Conservation (phyloP, 2,888 invertebrate genomes). For the Caradrina kadenii region DNA sequence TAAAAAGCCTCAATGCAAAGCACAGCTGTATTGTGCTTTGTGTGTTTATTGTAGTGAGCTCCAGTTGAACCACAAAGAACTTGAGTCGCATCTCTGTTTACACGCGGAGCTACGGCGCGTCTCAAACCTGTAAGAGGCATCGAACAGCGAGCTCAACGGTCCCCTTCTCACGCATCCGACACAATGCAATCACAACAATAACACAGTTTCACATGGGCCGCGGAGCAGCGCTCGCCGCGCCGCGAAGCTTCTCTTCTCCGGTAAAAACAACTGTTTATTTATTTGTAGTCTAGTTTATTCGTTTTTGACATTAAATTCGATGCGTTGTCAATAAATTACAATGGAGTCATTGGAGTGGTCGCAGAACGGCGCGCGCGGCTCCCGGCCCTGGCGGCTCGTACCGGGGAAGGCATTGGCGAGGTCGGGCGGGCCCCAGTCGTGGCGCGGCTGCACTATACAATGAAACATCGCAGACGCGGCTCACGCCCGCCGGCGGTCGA, state of each 20-base stretch:
- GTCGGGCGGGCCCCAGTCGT: conserved; percentile 93
- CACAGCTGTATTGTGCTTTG: conserved; percentile 22
- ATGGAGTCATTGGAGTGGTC: conserved; percentile 42
- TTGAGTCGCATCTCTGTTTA: conserved; percentile 4
- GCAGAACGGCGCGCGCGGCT: conserved; percentile 9
- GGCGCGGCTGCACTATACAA: conserved; percentile 95
- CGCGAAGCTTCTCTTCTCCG: conserved; percentile 20
- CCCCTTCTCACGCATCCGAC: conserved; percentile 27
- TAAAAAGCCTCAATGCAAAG: not conserved
- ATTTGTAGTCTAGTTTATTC: conserved; percentile 66
- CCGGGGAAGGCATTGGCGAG: conserved; percentile 94
- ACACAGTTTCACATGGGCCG: conserved; percentile 47
- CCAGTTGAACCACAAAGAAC: conserved; percentile 11
- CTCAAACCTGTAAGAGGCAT: not conserved
- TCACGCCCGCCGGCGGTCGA: conserved; percentile 69
- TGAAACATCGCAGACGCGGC: conserved; percentile 92
- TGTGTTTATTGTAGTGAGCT: not conserved
- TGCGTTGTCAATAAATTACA: conserved; percentile 69
- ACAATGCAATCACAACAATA: conserved; percentile 50
- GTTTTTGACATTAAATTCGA: conserved; percentile 72
- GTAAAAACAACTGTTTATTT: conserved; percentile 60
- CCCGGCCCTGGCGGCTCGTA: conserved; percentile 74
- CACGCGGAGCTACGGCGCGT: not conserved
- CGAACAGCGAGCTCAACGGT: conserved; percentile 4
- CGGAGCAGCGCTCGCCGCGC: conserved; percentile 14